phyloP scores from a whole-genome alignment of 2,797 vertebrate genomes.

The Channallabes apus region DNA sequence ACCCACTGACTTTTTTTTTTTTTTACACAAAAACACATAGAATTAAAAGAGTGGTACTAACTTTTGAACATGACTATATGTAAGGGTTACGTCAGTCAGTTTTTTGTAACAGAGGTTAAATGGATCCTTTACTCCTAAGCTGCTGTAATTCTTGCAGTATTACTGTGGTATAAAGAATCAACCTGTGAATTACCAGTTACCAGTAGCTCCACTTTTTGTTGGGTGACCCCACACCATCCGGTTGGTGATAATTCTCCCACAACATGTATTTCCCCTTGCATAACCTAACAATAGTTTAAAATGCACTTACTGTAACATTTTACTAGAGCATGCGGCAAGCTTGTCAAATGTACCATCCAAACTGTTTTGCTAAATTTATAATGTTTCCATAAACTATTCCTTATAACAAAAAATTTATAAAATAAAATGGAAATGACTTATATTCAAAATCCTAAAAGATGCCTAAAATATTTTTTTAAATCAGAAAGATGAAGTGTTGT shows the following conservation, averaged over 20 bases:
- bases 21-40: too few species aligned
- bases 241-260: background rate
- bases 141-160: background rate
- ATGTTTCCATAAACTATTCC: background rate
- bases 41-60: too few species aligned
- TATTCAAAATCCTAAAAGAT: background rate
- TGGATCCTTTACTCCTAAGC: background rate
- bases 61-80: too few species aligned
- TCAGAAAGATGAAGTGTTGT: too few species aligned
- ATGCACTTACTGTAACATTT: conserved; percentile 1
- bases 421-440: background rate
- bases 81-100: background rate
- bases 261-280: background rate
- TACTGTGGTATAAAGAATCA: background rate
- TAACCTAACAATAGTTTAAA: background rate
- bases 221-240: background rate
- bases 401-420: background rate
- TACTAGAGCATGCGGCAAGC: background rate
- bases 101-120: background rate
- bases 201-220: background rate
- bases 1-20: too few species aligned
- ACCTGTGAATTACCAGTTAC: background rate
- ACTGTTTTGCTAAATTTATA: background rate
- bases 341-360: background rate
- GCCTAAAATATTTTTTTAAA: background rate